Conservation (phyloP, 2,797 vertebrate species). For the Poecilia gillii region DNA sequence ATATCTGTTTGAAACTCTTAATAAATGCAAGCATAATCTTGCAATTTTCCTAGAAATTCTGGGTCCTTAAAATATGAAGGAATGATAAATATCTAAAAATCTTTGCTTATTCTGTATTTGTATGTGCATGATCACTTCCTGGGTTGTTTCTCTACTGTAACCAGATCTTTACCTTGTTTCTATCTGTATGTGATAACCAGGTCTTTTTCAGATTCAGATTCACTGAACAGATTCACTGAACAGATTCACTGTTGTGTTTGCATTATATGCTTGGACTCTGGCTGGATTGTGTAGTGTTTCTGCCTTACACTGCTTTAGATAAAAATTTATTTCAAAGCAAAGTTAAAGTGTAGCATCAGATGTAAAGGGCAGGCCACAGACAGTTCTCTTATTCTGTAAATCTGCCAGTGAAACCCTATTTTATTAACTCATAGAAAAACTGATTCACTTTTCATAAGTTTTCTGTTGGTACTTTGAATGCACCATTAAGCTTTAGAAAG, state of each 20-base stretch:
- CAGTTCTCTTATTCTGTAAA: conserved; percentile 64
- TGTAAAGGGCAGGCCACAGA: conserved; percentile 62
- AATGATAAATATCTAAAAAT: not conserved
- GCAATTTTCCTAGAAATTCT: not conserved
- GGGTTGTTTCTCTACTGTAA: conserved; percentile 1
- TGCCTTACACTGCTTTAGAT: conserved; percentile 17
- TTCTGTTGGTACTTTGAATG: conserved; percentile 51
- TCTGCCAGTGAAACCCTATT: conserved; percentile 75
- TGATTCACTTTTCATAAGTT: conserved; percentile 76
- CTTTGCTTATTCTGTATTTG: not conserved
- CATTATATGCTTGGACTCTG: conserved; percentile 18
- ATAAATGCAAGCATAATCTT: not conserved
- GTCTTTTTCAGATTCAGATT: conserved; percentile 22
- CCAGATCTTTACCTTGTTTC: conserved; percentile 18
- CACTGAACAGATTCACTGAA: no score
- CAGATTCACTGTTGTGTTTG: conserved; percentile 3
- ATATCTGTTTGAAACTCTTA: not conserved
- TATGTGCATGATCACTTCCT: conserved; percentile 13
- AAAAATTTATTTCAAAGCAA: conserved; percentile 12
- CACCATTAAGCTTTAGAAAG: conserved; percentile 58
- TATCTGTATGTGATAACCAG: conserved; percentile 9
- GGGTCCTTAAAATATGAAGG: not conserved
- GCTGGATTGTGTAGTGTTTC: conserved; percentile 10
- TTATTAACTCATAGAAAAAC: conserved; percentile 76
- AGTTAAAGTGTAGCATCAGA: conserved; percentile 56